Percentiles rank a stretch among this genome's conserved stretches.
Evolutionary conservation across 2,797 vertebrate species (phyloP).

Genomic region (Melanotaenia maccullochi): DNA sequence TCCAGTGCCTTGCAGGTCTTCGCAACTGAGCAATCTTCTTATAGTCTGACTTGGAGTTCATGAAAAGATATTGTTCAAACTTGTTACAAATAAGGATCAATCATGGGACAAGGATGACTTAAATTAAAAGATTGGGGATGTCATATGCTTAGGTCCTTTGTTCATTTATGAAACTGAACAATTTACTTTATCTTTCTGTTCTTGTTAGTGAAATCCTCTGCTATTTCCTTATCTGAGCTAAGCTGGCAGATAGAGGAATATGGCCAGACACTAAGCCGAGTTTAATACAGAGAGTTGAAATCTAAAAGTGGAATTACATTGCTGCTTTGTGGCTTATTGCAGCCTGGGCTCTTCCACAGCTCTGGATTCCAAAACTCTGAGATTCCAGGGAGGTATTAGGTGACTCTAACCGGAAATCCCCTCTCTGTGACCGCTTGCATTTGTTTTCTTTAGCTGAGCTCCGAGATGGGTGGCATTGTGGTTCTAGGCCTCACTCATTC

Average conservation of each 20-base stretch:
- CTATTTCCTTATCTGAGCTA: constrained; percentile 56
- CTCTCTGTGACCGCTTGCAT: constrained; percentile 74
- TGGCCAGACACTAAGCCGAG: constrained; percentile 53
- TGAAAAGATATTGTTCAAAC: constrained; percentile 19
- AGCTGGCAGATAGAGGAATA: constrained; percentile 29
- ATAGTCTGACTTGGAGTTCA: constrained; percentile 10
- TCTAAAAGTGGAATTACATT: constrained; percentile 62
- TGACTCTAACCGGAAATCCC: constrained; percentile 80
- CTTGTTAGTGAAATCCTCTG: constrained; percentile 55
- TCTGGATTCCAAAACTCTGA: constrained; percentile 69
- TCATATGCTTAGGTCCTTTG: constrained; percentile 44
- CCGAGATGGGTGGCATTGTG: constrained; percentile 80
- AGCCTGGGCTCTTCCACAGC: constrained; percentile 47
- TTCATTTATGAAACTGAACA: constrained; percentile 50
- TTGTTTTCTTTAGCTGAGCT: constrained; percentile 78
- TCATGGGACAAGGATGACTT: constrained; percentile 46
- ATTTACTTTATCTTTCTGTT: constrained; percentile 62
- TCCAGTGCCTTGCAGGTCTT: too few relatives aligned
- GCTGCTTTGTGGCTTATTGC: constrained; percentile 63
- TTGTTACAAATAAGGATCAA: constrained; percentile 36
- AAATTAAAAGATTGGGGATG: constrained; percentile 15
- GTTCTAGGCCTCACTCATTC: constrained; percentile 69
- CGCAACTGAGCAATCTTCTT: too few relatives aligned
- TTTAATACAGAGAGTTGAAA: constrained; percentile 58
- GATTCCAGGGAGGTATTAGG: constrained; percentile 78